Evolutionary conservation across 2,888 invertebrate species (phyloP).

Genomic region (Ophraella communa): DNA sequence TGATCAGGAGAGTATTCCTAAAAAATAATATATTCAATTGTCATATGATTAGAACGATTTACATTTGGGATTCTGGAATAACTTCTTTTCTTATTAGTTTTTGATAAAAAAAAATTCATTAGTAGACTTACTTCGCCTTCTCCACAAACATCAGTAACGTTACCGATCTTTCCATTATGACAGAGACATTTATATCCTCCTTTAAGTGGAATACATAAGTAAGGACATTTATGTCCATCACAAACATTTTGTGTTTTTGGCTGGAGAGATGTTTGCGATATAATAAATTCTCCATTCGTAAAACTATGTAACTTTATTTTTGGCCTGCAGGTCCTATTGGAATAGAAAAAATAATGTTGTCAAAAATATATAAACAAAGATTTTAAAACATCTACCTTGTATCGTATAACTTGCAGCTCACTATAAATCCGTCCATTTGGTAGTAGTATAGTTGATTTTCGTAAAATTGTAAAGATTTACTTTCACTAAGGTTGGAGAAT

Average conservation of each 20-base stretch:
- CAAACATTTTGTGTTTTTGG: conserved; percentile 63
- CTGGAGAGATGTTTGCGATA: conserved; percentile 66
- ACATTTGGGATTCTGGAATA: too few relatives aligned
- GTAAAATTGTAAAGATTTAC: conserved; percentile 73
- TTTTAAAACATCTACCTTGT: background rate
- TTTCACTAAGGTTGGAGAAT: conserved; percentile 62
- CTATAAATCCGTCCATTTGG: conserved; percentile 64
- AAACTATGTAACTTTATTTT: conserved; percentile 59
- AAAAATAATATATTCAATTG: conserved; percentile 5
- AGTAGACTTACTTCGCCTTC: conserved; percentile 20
- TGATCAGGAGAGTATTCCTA: conserved; percentile 31
- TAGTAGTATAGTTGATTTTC: conserved; percentile 81
- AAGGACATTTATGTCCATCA: conserved; percentile 62
- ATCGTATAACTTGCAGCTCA: conserved; percentile 67
- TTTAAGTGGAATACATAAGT: conserved; percentile 68
- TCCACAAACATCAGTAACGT: conserved; percentile 53
- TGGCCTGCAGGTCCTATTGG: conserved; percentile 58
- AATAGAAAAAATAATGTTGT: conserved; percentile 11
- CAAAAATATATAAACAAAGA: background rate
- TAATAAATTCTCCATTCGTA: conserved; percentile 62
- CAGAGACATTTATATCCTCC: conserved; percentile 65
- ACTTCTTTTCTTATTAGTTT: too few relatives aligned
- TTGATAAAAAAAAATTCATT: too few relatives aligned
- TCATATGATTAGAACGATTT: too few relatives aligned
- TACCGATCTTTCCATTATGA: conserved; percentile 60